Evolutionary conservation across 64 coral and sea anemone species (phyloP), one percentile per base, ranked within the genome.

Genomic region (Stichodactyla mertensii): DNA sequence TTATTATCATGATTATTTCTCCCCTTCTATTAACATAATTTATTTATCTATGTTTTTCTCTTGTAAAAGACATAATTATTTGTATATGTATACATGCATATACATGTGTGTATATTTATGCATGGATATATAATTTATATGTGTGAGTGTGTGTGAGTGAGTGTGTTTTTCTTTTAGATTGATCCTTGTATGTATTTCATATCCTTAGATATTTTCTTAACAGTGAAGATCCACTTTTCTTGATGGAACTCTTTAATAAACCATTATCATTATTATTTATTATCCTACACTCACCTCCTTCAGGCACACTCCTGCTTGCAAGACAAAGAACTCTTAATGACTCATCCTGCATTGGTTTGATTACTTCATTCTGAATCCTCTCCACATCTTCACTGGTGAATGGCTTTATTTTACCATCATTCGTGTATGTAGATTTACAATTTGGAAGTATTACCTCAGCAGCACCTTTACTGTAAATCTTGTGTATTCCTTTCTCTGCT

Each of bases 381-480:
- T 93, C 94, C 14, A 66, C 83, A 52, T 93, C 91, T 82, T 92
- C 85, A 23, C 64, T 87, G 16, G 19, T 83, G 13, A 92, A 87
- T 87, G 79, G 59, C 61, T 77, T 86, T 15, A 81, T 78, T 56
- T 92, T 77, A 5, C 90, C 90, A 69, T 78, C 54, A 52, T 19
- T 80, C 20, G 51, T 52, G 67, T 85, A 62, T 15, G 80, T 19
- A 16, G 85, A 86, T 23, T 52, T 90, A 79, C 94, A 96, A 3
- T 80, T 54, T 83, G 81, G 20, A 14, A 96, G 79, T 23, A 96
- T 58, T 45, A 87, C 86, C 31, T 96, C 94, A 10, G 53, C 81
- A 18, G 91, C 94, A 67, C 94, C 94, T 67, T 96, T 96, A 14
- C 91, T 89, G 83, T 93, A 93, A 5, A 96, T 51, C 28, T 55